Percentiles rank a stretch among this genome's conserved stretches.
Evolutionary conservation across 2,888 invertebrate species (phyloP).

Genomic region (Caenorhabditis drosophilae): DNA sequence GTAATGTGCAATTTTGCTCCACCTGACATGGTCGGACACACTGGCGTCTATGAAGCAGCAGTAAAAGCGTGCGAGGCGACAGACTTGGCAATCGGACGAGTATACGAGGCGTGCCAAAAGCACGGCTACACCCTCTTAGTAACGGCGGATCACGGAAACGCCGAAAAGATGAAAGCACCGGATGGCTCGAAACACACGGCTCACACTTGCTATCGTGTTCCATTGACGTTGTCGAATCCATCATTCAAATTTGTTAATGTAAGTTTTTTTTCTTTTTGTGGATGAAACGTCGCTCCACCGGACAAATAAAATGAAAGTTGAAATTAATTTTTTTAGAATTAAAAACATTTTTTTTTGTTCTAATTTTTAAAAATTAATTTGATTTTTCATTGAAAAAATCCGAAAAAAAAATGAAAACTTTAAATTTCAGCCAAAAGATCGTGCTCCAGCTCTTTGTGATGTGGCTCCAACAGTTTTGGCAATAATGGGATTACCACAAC

Average conservation of each 20-base stretch:
- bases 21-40: conserved; percentile 73
- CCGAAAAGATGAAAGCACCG: conserved; percentile 71
- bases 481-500: conserved; percentile 70
- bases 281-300: too few relatives aligned
- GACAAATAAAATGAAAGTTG: background rate
- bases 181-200: conserved; percentile 71
- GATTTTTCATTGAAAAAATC: too few relatives aligned
- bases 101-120: conserved; percentile 69
- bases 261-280: conserved; percentile 8
- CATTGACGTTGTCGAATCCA: conserved; percentile 63
- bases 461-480: conserved; percentile 71
- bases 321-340: background rate
- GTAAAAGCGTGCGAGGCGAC: conserved; percentile 57
- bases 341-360: background rate
- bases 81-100: conserved; percentile 70
- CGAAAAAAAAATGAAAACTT: too few relatives aligned
- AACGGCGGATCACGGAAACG: conserved; percentile 71
- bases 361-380: background rate
- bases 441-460: conserved; percentile 70
- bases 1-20: conserved; percentile 72
- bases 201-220: conserved; percentile 70
- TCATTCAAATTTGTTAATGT: conserved; percentile 57
- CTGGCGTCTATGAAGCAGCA: conserved; percentile 66
- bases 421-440: conserved; percentile 48
- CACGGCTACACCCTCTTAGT: conserved; percentile 48